phyloP scores from a whole-genome alignment of 2,797 vertebrate genomes.

The Platyrinchus mystaceus region DNA sequence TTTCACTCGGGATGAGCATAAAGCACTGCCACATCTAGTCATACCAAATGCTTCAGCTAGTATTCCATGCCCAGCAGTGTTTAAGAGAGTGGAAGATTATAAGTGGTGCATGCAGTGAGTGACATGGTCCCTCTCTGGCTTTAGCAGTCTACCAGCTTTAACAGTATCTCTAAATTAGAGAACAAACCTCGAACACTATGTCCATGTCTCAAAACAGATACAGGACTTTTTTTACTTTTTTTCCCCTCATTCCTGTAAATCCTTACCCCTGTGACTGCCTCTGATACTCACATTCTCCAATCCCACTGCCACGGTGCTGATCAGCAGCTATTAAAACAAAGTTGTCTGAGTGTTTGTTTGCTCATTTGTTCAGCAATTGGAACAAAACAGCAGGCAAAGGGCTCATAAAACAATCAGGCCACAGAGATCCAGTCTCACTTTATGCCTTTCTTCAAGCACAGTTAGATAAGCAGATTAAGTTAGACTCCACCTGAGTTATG shows the following conservation, averaged over 20 bases:
- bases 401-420: not conserved
- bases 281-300: not conserved
- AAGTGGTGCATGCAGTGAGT: not conserved
- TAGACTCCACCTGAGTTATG: not conserved
- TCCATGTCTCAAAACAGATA: not conserved
- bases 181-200: not conserved
- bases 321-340: not conserved
- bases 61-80: not conserved
- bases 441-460: not conserved
- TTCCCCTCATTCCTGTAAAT: not conserved
- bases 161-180: not conserved
- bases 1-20: not conserved
- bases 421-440: not conserved
- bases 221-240: not conserved
- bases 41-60: not conserved
- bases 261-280: not conserved
- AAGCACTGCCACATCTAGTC: not conserved
- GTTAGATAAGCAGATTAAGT: not conserved
- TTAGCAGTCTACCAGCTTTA: not conserved
- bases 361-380: not conserved
- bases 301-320: not conserved
- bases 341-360: not conserved
- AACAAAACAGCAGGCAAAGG: conserved; percentile 2
- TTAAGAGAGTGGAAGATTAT: not conserved
- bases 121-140: not conserved